Conservation (phyloP, 2,888 invertebrate genomes). For the Aspidapion aeneum region DNA sequence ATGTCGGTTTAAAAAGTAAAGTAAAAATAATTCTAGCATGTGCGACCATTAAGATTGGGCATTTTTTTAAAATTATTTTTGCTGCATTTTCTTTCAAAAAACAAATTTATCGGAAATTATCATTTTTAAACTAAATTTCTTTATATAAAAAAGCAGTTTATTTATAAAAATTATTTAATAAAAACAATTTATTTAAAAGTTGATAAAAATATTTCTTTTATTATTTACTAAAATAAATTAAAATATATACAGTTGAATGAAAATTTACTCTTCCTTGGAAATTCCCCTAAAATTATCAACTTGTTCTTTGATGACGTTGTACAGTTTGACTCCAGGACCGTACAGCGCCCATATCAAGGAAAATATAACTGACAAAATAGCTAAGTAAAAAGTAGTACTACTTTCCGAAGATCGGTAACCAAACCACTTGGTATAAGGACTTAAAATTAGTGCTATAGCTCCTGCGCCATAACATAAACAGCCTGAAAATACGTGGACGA, state of each 20-base stretch:
- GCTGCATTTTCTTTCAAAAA: too few relatives aligned
- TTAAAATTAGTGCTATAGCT: slow-evolving; percentile 33
- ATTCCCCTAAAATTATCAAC: slow-evolving; percentile 11
- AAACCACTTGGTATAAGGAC: slow-evolving; percentile 35
- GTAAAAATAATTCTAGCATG: too few relatives aligned
- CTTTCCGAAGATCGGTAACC: slow-evolving; percentile 11
- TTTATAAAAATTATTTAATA: neutral
- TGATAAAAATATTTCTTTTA: neutral
- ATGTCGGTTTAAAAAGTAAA: too few relatives aligned
- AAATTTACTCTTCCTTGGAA: slow-evolving; percentile 13
- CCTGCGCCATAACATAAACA: slow-evolving; percentile 32
- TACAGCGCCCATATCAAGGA: slow-evolving; percentile 22
- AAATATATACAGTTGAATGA: neutral
- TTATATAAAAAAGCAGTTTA: neutral
- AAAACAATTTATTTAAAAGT: neutral
- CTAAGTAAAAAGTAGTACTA: slow-evolving; percentile 16
- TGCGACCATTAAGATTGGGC: too few relatives aligned
- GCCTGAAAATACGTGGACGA: slow-evolving; percentile 33
- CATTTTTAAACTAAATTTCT: neutral
- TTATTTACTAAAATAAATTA: too few relatives aligned
- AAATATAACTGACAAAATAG: slow-evolving; percentile 14
- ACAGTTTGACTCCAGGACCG: slow-evolving; percentile 21
- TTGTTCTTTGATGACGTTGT: slow-evolving; percentile 18
- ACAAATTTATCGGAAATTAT: too few relatives aligned
- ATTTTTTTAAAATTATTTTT: too few relatives aligned